Percentiles rank a stretch among this genome's conserved stretches.
Conservation (phyloP, 2,113 vertebrate genomes). For the Podarcis cretensis region DNA sequence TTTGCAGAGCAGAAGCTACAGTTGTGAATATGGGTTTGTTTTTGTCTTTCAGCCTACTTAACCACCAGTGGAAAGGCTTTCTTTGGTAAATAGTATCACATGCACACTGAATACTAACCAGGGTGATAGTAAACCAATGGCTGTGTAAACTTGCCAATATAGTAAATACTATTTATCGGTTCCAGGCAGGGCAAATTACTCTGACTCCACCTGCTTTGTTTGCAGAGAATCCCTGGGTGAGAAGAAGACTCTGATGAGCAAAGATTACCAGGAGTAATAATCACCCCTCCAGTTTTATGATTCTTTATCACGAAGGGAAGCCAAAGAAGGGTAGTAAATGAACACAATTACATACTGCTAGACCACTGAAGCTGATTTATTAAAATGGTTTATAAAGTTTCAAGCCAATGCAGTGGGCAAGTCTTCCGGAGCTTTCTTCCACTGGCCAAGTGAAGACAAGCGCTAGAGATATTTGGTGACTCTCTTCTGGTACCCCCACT, state of each 20-base stretch:
- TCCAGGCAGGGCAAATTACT: slow-evolving; percentile 29
- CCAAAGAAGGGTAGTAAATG: neutral
- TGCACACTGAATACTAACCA: slow-evolving; percentile 1
- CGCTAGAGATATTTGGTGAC: neutral
- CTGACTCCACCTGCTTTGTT: slow-evolving; percentile 28
- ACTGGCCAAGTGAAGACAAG: neutral
- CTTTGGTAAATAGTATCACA: neutral
- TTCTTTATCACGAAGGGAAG: neutral
- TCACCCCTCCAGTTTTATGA: neutral
- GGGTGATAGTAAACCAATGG: neutral
- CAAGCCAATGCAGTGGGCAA: neutral
- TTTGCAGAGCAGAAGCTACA: neutral
- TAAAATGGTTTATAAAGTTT: neutral
- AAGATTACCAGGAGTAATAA: neutral
- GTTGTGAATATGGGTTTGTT: neutral
- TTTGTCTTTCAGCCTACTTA: slow-evolving; percentile 17
- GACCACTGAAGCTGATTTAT: neutral
- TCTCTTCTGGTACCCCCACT: neutral
- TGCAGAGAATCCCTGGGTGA: slow-evolving; percentile 20
- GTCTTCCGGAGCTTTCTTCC: neutral
- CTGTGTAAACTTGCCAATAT: slow-evolving; percentile 10
- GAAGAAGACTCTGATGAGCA: slow-evolving; percentile 1
- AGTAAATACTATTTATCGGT: slow-evolving; percentile 11
- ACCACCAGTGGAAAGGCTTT: neutral
- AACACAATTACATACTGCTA: neutral